These are phyloP conservation scores for Zaprionus gabonicus DNA, from an alignment of 1,140 invertebrate genomes.

Conservation along the genomic window DNA sequence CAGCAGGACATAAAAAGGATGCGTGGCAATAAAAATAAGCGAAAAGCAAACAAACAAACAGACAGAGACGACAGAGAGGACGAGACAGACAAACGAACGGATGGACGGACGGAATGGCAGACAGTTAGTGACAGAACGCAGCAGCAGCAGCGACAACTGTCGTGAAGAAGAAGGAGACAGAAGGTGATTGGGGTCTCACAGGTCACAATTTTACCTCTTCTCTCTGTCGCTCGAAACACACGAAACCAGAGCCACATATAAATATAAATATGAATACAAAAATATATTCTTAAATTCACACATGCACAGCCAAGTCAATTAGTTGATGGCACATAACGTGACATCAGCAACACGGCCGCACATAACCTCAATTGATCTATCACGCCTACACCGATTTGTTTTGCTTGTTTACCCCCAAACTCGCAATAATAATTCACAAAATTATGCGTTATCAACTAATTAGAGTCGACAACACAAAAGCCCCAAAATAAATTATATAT, in stretches of 20 bases:
- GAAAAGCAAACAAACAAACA: constrained; percentile 53
- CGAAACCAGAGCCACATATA: neutral
- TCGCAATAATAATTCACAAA: constrained; percentile 4
- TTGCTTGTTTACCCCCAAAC: neutral
- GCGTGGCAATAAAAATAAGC: constrained; percentile 72
- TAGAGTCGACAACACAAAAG: constrained; percentile 33
- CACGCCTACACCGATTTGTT: neutral
- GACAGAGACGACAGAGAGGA: constrained; percentile 3
- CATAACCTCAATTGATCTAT: constrained; percentile 4
- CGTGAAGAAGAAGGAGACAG: too few relatives aligned
- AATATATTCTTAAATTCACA: constrained; percentile 12
- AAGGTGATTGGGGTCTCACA: neutral
- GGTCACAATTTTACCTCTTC: neutral
- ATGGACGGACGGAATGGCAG: constrained; percentile 8
- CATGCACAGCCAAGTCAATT: constrained; percentile 40
- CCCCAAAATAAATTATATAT: constrained; percentile 41
- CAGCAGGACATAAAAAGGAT: constrained; percentile 66
- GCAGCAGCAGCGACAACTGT: neutral
- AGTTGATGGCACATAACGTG: constrained; percentile 19
- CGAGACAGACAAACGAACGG: constrained; percentile 14
- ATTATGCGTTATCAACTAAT: constrained; percentile 20
- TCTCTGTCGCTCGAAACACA: too few relatives aligned
- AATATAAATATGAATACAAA: constrained; percentile 3
- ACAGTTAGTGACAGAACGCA: constrained; percentile 30
- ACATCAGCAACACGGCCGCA: too few relatives aligned